phyloP scores from a whole-genome alignment of 2,113 vertebrate species.

The Xiphias gladius region DNA sequence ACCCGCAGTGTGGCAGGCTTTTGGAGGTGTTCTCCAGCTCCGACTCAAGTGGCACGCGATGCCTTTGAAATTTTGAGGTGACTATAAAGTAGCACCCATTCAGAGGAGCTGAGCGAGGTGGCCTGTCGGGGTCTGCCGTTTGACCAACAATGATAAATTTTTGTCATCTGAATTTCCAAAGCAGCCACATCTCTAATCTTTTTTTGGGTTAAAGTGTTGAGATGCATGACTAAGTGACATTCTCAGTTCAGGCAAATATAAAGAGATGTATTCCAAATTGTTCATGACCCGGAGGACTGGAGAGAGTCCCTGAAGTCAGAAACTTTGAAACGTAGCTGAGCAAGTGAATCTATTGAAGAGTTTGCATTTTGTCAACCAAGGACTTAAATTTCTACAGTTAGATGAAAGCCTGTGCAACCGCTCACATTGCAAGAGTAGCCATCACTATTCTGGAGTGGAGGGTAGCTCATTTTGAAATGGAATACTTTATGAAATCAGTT shows the following conservation, averaged over 20 bases:
- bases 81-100: constrained; percentile 50
- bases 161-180: constrained; percentile 40
- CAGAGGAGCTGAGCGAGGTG: constrained; percentile 25
- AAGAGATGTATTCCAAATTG: constrained; percentile 20
- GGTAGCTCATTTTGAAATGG: constrained; percentile 62
- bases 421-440: constrained; percentile 41
- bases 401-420: constrained; percentile 11
- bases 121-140: constrained; percentile 36
- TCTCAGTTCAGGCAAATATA: constrained; percentile 9
- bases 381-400: constrained; percentile 34
- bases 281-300: neutral
- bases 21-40: constrained; percentile 68
- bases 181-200: constrained; percentile 41
- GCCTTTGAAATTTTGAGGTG: constrained; percentile 63
- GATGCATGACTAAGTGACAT: constrained; percentile 18
- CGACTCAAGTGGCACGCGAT: constrained; percentile 48
- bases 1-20: constrained; percentile 44
- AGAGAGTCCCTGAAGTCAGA: constrained; percentile 19
- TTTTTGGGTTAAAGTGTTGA: constrained; percentile 17
- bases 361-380: constrained; percentile 29
- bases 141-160: constrained; percentile 49
- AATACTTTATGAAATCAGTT: constrained; percentile 71
- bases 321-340: constrained; percentile 1
- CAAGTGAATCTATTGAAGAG: constrained; percentile 8
- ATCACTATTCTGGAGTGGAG: constrained; percentile 36